Evolutionary conservation across 2,888 invertebrate species (phyloP).

Genomic region (Uloborus plumipes): DNA sequence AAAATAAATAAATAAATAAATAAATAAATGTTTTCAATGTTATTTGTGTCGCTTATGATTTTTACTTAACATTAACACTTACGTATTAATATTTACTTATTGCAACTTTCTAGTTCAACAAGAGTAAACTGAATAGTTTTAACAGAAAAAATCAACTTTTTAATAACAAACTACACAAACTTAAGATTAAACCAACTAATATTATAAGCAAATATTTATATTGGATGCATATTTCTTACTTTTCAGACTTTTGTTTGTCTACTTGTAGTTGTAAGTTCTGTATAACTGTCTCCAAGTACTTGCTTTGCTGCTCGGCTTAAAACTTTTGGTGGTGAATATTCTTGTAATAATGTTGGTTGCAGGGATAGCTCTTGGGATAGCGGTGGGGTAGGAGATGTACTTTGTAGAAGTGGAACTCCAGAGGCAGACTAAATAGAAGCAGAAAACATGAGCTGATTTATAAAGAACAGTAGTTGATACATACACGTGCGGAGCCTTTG

Average conservation of each 20-base stretch:
- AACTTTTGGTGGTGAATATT: slow-evolving; percentile 48
- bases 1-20: no score
- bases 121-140: no score
- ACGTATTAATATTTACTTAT: no score
- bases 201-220: no score
- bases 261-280: slow-evolving; percentile 58
- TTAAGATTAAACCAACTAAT: no score
- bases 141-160: neutral
- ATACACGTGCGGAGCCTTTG: no score
- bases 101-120: no score
- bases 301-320: slow-evolving; percentile 26
- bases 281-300: slow-evolving; percentile 33
- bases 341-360: slow-evolving; percentile 51
- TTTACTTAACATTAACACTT: no score
- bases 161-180: no score
- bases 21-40: no score
- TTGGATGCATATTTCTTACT: neutral
- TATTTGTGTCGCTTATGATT: no score
- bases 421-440: slow-evolving; percentile 34
- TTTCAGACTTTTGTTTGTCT: slow-evolving; percentile 62
- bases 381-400: slow-evolving; percentile 48
- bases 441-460: neutral
- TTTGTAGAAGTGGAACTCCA: slow-evolving; percentile 51
- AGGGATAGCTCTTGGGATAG: slow-evolving; percentile 50
- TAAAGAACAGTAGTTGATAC: no score